Evolutionary conservation across 2,888 invertebrate species (phyloP), one percentile per base, ranked within the genome.

Genomic region (Eupelmus urozonus): DNA sequence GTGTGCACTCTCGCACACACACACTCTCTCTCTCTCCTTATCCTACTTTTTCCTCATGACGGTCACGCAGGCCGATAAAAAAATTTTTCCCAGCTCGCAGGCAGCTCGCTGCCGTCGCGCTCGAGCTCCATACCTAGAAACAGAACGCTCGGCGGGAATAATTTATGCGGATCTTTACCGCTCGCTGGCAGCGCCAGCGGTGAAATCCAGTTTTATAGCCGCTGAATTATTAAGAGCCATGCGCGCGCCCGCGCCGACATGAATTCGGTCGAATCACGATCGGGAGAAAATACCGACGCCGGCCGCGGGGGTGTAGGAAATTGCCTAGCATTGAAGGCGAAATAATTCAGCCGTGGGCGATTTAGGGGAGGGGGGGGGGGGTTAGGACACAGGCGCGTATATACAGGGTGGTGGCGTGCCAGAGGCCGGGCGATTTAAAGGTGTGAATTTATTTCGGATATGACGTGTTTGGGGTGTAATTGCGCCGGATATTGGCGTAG

Each of bases 171-270:
- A 73, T 53, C 59, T 62, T 60, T 75, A 51, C 42, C 34, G 20
- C 23, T 34, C 13, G 60, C 18, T 49, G 25, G 27, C 27, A 16
- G 42, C 5, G 20, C n/a, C n/a, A n/a, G 55, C 40, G 65, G 42
- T 13, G 66, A 59, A 59, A 76, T 63, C 65, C 25, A 57, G 25
- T 65, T 76, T 76, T 70, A 70, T n/a, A 40, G 27, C n/a, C n/a
- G 29, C 66, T 74, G 66, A 66, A 74, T 74, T 66, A 74, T 74
- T 74, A 51, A 74, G 73, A 51, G 73, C 18, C 73, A 16, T 53
- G 63, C 18, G 62, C 25, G 23, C 7, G 49, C 25, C n/a, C 45
- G 45, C 70, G 25, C 7, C n/a, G 51, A 53, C 71, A 62, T n/a
- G 34, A 51, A 62, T 57, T 53, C 51, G 69, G 29, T n/a, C 45